Conservation (phyloP, 2,797 vertebrate genomes). For the Tarsius wallacei region DNA sequence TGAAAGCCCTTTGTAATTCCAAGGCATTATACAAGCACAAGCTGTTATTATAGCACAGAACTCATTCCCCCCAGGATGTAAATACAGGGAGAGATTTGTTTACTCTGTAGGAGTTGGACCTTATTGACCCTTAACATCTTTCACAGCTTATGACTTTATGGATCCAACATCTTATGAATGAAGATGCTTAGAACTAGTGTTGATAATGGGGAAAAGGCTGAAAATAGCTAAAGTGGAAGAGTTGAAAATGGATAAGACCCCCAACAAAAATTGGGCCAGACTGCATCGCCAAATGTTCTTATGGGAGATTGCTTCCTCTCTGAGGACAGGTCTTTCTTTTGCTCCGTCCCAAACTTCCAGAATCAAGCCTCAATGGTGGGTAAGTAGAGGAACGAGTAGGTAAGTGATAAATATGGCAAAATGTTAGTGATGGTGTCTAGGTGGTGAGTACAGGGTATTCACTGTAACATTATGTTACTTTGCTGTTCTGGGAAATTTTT, state of each 20-base stretch:
- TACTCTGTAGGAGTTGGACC: not conserved
- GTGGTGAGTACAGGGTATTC: not conserved
- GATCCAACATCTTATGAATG: not conserved
- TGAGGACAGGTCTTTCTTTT: not conserved
- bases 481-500: not conserved
- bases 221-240: not conserved
- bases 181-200: not conserved
- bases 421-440: not conserved
- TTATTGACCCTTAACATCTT: slow-evolving; percentile 13
- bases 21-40: not conserved
- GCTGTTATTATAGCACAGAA: not conserved
- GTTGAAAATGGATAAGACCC: not conserved
- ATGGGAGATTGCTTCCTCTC: not conserved
- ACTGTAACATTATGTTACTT: not conserved
- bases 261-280: not conserved
- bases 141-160: slow-evolving; percentile 12
- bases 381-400: not conserved
- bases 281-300: not conserved
- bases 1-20: not conserved
- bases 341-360: not conserved
- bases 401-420: not conserved
- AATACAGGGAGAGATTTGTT: not conserved
- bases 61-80: not conserved
- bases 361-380: not conserved
- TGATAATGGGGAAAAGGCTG: not conserved